phyloP scores from a whole-genome alignment of 2,797 vertebrate species.

The Parotocinclus haroldoi region DNA sequence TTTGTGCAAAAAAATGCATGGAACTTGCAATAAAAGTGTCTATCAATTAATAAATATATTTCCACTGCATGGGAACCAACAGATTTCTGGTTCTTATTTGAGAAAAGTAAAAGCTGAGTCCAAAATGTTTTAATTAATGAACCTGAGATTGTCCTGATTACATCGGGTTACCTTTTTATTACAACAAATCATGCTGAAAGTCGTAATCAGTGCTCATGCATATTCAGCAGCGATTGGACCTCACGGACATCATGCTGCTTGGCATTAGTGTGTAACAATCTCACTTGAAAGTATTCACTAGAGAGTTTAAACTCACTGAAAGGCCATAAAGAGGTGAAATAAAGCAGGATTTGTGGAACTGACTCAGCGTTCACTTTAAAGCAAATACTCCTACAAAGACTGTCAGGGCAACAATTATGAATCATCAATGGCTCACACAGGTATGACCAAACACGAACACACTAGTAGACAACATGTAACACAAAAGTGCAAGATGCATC shows the following conservation, averaged over 20 bases:
- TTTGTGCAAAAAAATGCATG: too few relatives aligned
- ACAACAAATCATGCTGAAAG: neutral
- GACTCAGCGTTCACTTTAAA: conserved; percentile 53
- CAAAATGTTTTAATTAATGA: neutral
- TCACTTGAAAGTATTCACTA: conserved; percentile 25
- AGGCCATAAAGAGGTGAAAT: neutral
- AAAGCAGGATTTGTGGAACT: conserved; percentile 38
- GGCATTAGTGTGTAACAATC: neutral
- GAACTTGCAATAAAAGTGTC: too few relatives aligned
- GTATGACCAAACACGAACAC: conserved; percentile 9
- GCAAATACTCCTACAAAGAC: conserved; percentile 59
- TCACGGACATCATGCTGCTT: neutral
- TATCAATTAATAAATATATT: neutral
- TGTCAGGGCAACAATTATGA: conserved; percentile 55
- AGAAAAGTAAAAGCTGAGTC: conserved; percentile 12
- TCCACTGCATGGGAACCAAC: conserved; percentile 6
- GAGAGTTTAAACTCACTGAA: conserved; percentile 11
- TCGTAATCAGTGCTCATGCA: neutral
- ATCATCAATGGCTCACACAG: conserved; percentile 21
- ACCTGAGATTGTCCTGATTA: neutral
- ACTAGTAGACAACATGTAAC: conserved; percentile 18
- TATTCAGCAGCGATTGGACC: neutral
- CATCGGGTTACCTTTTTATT: too few relatives aligned
- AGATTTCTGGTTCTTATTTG: conserved; percentile 1
- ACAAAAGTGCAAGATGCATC: conserved; percentile 1